These are phyloP conservation scores for Alethe diademata DNA, from an alignment of 2,113 vertebrate species.

Conservation along the genomic window DNA sequence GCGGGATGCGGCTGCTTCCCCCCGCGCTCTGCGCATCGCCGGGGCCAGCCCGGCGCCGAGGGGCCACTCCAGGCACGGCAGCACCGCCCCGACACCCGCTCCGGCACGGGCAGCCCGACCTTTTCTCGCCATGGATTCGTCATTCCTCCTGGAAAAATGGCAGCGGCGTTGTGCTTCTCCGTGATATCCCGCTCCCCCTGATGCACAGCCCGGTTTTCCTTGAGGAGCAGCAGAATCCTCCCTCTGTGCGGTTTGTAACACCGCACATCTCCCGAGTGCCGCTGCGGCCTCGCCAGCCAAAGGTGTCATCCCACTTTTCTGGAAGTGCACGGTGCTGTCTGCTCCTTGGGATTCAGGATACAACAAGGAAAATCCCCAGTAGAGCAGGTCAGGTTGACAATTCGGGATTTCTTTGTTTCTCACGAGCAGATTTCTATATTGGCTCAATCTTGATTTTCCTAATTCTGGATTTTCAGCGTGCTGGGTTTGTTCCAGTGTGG, in stretches of 20 bases:
- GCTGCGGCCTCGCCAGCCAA: not conserved
- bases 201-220: not conserved
- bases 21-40: not conserved
- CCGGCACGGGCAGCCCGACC: not conserved
- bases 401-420: not conserved
- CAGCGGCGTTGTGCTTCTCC: not conserved
- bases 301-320: not conserved
- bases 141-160: not conserved
- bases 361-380: not conserved
- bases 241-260: not conserved
- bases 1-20: not conserved
- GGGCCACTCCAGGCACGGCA: not conserved
- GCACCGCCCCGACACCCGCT: not conserved
- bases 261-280: not conserved
- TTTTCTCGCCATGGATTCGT: not conserved
- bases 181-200: not conserved
- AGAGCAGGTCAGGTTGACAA: not conserved
- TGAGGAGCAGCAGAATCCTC: not conserved
- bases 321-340: not conserved
- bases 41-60: not conserved
- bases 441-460: not conserved
- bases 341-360: not conserved
- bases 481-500: not conserved
- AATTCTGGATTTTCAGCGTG: rapidly evolving
- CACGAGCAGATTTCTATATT: not conserved